These are phyloP conservation scores for Atta cephalotes DNA, from an alignment of 1,140 invertebrate species.

Conservation along the genomic window DNA sequence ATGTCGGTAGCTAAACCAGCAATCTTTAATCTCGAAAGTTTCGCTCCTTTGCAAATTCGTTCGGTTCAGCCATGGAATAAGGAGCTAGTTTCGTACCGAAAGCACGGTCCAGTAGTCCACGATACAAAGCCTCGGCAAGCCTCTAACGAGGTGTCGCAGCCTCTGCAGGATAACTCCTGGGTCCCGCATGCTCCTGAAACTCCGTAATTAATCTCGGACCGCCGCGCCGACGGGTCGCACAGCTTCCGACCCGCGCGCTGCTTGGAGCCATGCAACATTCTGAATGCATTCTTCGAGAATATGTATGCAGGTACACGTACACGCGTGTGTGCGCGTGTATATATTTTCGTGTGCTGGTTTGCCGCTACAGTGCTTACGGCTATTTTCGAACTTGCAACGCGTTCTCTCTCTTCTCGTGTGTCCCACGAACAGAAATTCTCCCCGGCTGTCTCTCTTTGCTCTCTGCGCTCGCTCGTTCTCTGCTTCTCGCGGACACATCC, in stretches of 20 bases:
- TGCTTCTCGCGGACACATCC: neutral
- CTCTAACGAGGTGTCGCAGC: slow-evolving; percentile 64
- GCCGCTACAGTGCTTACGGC: slow-evolving; percentile 29
- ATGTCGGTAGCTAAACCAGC: neutral
- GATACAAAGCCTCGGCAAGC: slow-evolving; percentile 55
- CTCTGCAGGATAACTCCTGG: slow-evolving; percentile 47
- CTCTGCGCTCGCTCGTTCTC: neutral
- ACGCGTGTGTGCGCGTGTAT: neutral
- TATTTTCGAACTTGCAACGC: slow-evolving; percentile 44
- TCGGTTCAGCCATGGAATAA: neutral
- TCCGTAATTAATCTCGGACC: slow-evolving; percentile 74
- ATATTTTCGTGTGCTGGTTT: slow-evolving; percentile 17
- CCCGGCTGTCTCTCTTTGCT: neutral
- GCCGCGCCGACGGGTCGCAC: slow-evolving; percentile 39
- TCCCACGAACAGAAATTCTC: slow-evolving; percentile 27
- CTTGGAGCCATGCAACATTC: slow-evolving; percentile 18
- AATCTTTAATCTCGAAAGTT: slow-evolving; percentile 28
- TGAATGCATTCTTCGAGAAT: slow-evolving; percentile 52
- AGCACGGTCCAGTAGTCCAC: neutral
- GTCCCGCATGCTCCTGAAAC: slow-evolving; percentile 64
- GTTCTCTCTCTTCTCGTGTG: neutral
- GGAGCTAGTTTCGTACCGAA: neutral
- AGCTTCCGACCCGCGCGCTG: slow-evolving; percentile 63
- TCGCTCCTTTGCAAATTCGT: neutral
- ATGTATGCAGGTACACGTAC: neutral